Base-by-base conservation (phyloP, 2,113 vertebrate species). In the Chunga burmeisteri region DNA sequence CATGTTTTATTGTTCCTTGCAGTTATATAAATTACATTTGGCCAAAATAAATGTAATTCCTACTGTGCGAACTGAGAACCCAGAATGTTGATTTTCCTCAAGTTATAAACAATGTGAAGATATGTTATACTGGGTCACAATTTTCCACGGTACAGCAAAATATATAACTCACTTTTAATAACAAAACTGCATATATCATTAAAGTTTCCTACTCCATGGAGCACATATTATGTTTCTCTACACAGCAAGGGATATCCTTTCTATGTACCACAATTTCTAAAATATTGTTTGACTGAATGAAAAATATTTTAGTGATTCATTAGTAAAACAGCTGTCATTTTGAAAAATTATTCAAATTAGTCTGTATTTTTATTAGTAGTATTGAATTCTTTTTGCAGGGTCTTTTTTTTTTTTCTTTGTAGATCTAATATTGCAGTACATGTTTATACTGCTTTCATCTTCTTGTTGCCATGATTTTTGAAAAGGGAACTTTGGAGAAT, bases 21-120 rank as follows among this genome's bases (percentile, higher is more conserved):
- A 98, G 98, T 98, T 98, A 98, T 98, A 98, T 99, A 98, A 98
- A 98, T 98, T 98, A 98, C 97, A 93, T 98, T 98, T 98, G 98
- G 98, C 98, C 98, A 98, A 98, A 98, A 98, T 98, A 98, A 98
- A 98, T 98, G 97, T 97, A 98, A 98, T 98, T 98, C 98, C 98
- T 98, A 98, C 98, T 98, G 98, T 98, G 98, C 70, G 97, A 98
- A 98, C 98, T 97, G 94, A 98, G 98, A 98, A 98, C 96, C 97
- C 94, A 97, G 98, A 98, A 98, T 98, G 98, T 98, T 98, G 98
- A 98, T 98, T 98, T 98, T 98, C 98, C 97, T 98, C 97, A 97
- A 98, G 97, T 98, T 98, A 98, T 98, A 98, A 98, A 98, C 98
- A 98, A 98, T 98, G 98, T 98, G 98, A 97, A 98, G 97, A 98